These are phyloP conservation scores for Parasteatoda lunata DNA, from an alignment of 2,888 invertebrate genomes.

Conservation along the genomic window DNA sequence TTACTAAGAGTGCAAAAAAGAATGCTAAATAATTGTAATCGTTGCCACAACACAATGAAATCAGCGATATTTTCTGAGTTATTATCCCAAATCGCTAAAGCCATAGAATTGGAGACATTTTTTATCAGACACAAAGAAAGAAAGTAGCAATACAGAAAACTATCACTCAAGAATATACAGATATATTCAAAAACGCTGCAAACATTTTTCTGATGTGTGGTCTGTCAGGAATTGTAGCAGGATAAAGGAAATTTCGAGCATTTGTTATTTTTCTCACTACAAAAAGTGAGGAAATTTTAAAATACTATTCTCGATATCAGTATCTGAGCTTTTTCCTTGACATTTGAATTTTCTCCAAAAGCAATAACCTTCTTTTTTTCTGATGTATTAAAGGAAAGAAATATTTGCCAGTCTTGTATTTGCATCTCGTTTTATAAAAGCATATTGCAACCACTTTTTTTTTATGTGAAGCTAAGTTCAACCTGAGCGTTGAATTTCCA, in stretches of 20 bases:
- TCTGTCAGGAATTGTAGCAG: constrained; percentile 19
- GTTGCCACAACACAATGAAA: neutral
- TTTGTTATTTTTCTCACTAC: neutral
- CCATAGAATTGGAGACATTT: neutral
- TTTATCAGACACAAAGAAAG: too few relatives aligned
- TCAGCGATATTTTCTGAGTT: constrained; percentile 6
- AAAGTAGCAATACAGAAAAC: neutral
- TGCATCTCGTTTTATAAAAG: neutral
- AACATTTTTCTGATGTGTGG: constrained; percentile 21
- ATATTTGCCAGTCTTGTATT: constrained; percentile 15
- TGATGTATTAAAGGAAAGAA: neutral
- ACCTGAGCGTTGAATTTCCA: too few relatives aligned
- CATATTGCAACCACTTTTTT: too few relatives aligned
- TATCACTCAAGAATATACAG: constrained; percentile 1
- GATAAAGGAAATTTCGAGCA: constrained; percentile 17
- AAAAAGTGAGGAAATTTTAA: constrained; percentile 19
- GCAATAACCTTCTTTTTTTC: constrained; percentile 15
- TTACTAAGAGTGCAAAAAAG: neutral
- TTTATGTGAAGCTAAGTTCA: too few relatives aligned
- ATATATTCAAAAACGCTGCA: constrained; percentile 4
- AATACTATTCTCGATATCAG: constrained; percentile 34
- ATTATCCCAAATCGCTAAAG: constrained; percentile 6
- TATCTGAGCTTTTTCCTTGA: constrained; percentile 15
- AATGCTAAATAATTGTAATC: constrained; percentile 41
- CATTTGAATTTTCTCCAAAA: constrained; percentile 16